These are phyloP conservation scores for Horisme vitalbata DNA, from an alignment of 2,888 invertebrate genomes.

Conservation along the genomic window DNA sequence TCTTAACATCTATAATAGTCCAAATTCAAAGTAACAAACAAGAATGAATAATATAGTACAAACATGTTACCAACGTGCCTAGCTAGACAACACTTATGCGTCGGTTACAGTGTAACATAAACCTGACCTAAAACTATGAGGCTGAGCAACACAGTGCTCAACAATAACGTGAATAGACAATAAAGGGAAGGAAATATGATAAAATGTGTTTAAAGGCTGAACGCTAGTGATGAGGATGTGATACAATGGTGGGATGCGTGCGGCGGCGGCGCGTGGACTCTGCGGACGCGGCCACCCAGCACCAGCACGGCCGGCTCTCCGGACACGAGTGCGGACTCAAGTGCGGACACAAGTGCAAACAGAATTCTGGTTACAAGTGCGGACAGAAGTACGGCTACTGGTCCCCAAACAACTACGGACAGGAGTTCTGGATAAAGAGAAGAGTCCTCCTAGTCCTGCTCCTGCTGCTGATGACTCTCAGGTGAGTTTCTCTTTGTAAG, in stretches of 20 bases:
- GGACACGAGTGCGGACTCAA: background rate
- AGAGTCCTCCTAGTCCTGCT: conserved; percentile 39
- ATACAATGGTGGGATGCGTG: conserved; percentile 71
- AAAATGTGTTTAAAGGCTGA: conserved; percentile 9
- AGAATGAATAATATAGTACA: no score
- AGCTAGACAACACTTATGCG: no score
- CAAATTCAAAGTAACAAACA: no score
- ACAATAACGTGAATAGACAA: background rate
- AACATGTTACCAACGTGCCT: no score
- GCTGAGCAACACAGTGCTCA: background rate
- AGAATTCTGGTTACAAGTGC: background rate
- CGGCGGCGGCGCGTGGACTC: conserved; percentile 64
- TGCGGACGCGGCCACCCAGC: no score
- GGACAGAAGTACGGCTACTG: no score
- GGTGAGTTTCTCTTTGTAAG: conserved; percentile 40
- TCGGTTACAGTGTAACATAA: no score
- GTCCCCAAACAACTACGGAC: no score
- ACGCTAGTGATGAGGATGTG: conserved; percentile 59
- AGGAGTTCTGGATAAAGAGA: conserved; percentile 7
- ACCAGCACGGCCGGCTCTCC: background rate
- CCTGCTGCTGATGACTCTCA: conserved; percentile 53
- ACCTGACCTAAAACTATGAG: background rate
- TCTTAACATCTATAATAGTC: no score
- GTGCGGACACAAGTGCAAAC: background rate
- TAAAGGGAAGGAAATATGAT: conserved; percentile 7